These are phyloP conservation scores for Alligator mississippiensis DNA, from an alignment of 2,113 vertebrate species.

Conservation along the genomic window DNA sequence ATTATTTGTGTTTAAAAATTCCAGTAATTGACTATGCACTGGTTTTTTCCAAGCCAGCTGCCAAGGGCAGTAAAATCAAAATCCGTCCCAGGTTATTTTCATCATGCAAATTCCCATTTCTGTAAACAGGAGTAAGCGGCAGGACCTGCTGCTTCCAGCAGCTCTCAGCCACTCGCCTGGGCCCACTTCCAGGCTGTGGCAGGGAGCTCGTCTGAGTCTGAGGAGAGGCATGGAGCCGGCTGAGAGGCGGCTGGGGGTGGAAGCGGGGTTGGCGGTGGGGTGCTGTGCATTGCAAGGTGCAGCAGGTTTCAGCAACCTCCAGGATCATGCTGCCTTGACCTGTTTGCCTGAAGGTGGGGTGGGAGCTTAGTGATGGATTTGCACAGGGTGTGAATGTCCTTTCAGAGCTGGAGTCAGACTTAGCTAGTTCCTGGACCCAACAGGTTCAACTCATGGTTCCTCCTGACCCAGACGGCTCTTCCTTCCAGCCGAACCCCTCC, in stretches of 20 bases:
- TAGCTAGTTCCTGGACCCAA: background rate
- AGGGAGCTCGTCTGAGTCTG: background rate
- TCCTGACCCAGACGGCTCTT: background rate
- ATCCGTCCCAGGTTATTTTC: slow-evolving; percentile 84
- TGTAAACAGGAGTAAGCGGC: slow-evolving; percentile 79
- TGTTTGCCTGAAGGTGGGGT: background rate
- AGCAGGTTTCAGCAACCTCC: background rate
- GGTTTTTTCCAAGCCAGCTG: slow-evolving; percentile 84
- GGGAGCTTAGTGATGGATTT: background rate
- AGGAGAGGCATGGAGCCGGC: background rate
- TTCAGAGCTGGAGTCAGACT: background rate
- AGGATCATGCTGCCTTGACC: background rate
- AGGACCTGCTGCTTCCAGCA: background rate
- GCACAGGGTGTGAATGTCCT: background rate
- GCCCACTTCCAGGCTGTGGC: background rate
- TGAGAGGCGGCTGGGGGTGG: background rate
- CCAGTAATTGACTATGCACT: slow-evolving; percentile 87
- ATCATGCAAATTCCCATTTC: slow-evolving; percentile 87
- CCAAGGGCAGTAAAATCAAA: slow-evolving; percentile 86
- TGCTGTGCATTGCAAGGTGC: slow-evolving; percentile 12
- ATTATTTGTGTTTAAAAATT: slow-evolving; percentile 91
- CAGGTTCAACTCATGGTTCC: background rate
- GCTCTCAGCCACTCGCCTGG: background rate
- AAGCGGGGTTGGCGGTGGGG: background rate
- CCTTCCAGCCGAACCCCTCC: background rate